Percentiles rank a stretch among this genome's conserved stretches.
phyloP scores from a whole-genome alignment of 2,888 invertebrate genomes.

The Schizaphis graminum region DNA sequence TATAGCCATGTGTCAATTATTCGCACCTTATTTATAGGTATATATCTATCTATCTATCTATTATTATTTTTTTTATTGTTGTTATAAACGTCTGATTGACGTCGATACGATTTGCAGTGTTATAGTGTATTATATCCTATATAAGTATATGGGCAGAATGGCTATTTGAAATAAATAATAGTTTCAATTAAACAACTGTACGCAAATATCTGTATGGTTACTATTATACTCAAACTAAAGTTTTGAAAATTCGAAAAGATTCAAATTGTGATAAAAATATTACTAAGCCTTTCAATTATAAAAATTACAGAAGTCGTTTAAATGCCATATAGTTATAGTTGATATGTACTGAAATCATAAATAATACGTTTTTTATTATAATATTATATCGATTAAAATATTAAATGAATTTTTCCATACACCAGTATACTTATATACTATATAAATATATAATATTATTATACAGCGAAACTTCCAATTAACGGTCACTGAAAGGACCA shows the following conservation, averaged over 20 bases:
- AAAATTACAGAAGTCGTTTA: no score
- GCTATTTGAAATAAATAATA: not conserved
- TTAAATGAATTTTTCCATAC: not conserved
- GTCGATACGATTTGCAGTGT: not conserved
- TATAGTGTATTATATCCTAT: not conserved
- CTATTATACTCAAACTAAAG: not conserved
- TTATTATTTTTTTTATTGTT: not conserved
- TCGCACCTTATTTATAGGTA: not conserved
- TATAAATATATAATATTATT: no score
- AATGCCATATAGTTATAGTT: no score
- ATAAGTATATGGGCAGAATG: no score
- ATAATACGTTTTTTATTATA: not conserved
- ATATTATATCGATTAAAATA: not conserved
- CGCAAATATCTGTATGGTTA: not conserved
- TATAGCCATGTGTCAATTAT: not conserved
- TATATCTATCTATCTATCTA: no score
- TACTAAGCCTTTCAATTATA: no score
- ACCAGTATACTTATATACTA: not conserved
- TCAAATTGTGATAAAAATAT: not conserved
- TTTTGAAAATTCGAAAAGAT: not conserved
- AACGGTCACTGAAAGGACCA: no score
- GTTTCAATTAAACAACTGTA: not conserved
- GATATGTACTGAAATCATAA: not conserved
- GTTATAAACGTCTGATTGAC: not conserved
- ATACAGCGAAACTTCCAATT: no score